Evolutionary conservation across 2,797 vertebrate species (phyloP).

Genomic region (Hyperoplus lanceolatus): DNA sequence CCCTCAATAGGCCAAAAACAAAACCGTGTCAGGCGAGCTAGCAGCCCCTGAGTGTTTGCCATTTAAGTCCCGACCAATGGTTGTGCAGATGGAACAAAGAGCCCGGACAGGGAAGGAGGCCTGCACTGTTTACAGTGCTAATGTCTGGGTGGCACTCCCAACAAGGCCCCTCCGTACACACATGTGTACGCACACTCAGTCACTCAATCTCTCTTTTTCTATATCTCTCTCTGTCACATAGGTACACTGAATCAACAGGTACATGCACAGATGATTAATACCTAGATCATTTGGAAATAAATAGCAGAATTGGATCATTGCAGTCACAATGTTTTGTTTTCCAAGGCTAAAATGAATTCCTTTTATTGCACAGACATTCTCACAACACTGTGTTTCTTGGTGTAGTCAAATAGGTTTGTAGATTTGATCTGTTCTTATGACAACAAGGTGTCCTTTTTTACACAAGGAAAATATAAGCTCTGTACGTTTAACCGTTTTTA

Average conservation of each 20-base stretch:
- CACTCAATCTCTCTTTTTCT: constrained; percentile 46
- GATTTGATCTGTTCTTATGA: no score
- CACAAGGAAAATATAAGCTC: neutral
- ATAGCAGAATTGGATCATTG: neutral
- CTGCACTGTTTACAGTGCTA: constrained; percentile 82
- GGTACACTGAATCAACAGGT: constrained; percentile 51
- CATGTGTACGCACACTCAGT: constrained; percentile 53
- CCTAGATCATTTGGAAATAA: constrained; percentile 9
- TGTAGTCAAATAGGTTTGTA: neutral
- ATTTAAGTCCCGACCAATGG: constrained; percentile 83
- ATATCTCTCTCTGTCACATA: constrained; percentile 28
- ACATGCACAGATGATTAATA: constrained; percentile 3
- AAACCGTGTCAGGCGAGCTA: constrained; percentile 84
- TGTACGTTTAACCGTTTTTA: neutral
- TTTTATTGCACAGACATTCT: neutral
- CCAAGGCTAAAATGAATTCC: neutral
- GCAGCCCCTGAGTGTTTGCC: constrained; percentile 84
- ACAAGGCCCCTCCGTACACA: constrained; percentile 67
- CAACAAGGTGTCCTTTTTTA: neutral
- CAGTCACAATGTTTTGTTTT: constrained; percentile 16
- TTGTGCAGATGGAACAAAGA: constrained; percentile 78
- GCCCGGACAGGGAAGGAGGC: constrained; percentile 72
- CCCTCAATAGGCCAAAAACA: constrained; percentile 82
- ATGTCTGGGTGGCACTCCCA: constrained; percentile 76
- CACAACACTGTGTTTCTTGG: neutral